Evolutionary conservation across 2,797 vertebrate genomes (phyloP), one percentile per base, ranked within the genome.

Genomic region (Myripristis jacobus): DNA sequence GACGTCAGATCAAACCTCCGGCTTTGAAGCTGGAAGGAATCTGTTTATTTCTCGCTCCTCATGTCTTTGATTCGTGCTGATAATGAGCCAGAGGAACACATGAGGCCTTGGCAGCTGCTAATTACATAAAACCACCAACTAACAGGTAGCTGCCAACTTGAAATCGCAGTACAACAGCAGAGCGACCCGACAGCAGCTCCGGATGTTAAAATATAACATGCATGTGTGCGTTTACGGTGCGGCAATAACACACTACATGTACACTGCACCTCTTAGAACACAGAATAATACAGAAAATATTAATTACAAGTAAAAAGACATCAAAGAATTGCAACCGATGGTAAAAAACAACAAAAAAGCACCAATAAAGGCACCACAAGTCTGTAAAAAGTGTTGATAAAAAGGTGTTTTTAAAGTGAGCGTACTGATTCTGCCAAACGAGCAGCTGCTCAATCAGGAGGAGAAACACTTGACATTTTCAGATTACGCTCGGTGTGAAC

Each of bases 51-150:
- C 68, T 66, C 10, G n/a, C n/a, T n/a, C n/a, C n/a, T 54, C 31
- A 36, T 38, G 73, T 55, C 38, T 81, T 69, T 81, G 59, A 79
- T 53, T 66, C 0, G 0, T 15, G 31, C 47, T 52, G 64, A 74
- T 77, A 77, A 73, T 44, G 38, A 72, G 73, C 67, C 54, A 48
- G 44, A 72, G 51, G 76, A 70, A 57, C 43, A 24, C 48, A 74
- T 11, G 13, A 48, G 18, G 54, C 27, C 13, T 29, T 60, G 9
- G 22, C 15, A 13, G 22, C 46, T 44, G 31, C 43, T 73, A 52
- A 76, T 72, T 80, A 82, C 48, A 31, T 67, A 4, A 6, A 31
- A 21, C 12, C 16, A 29, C 15, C 27, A 21, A 7, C 3, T 54
- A 59, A 50, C 48, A 34, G 27, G 51, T 27, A 65, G 38, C 31